Percentiles rank a stretch among this genome's conserved stretches.
Conservation (phyloP, 2,113 vertebrate genomes). For the Equus przewalskii region DNA sequence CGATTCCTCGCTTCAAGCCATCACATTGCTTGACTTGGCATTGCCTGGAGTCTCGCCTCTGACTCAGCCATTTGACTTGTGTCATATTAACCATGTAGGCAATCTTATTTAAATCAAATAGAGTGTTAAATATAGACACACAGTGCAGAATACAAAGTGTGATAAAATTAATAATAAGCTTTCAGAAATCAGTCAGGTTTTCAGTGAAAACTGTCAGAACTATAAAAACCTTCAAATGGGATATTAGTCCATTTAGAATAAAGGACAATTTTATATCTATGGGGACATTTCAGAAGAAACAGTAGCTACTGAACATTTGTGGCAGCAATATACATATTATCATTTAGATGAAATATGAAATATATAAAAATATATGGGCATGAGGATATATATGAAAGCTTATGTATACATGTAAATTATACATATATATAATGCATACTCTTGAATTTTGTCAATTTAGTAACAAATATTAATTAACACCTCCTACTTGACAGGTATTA, state of each 20-base stretch:
- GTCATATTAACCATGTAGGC: not conserved
- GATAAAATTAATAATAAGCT: not conserved
- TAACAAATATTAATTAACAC: slow-evolving; percentile 2
- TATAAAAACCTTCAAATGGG: not conserved
- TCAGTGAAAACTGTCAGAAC: not conserved
- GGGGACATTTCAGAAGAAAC: slow-evolving; percentile 7
- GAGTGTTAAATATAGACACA: not conserved
- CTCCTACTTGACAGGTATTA: not conserved
- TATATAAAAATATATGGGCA: not conserved
- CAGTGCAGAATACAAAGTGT: not conserved
- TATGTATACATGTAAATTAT: not conserved
- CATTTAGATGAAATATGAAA: not conserved
- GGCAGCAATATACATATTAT: not conserved
- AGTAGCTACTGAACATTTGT: not conserved
- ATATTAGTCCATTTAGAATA: slow-evolving; percentile 48
- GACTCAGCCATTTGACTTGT: not conserved
- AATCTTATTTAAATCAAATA: not conserved
- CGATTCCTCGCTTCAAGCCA: not conserved
- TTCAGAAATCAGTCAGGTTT: not conserved
- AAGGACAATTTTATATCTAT: not conserved
- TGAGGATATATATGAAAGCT: not conserved
- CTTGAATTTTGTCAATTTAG: not conserved
- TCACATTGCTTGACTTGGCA: not conserved
- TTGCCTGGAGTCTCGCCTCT: not conserved
- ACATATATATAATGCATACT: not conserved